phyloP scores from a whole-genome alignment of 2,797 vertebrate species.

The Pseudochirops cupreus region DNA sequence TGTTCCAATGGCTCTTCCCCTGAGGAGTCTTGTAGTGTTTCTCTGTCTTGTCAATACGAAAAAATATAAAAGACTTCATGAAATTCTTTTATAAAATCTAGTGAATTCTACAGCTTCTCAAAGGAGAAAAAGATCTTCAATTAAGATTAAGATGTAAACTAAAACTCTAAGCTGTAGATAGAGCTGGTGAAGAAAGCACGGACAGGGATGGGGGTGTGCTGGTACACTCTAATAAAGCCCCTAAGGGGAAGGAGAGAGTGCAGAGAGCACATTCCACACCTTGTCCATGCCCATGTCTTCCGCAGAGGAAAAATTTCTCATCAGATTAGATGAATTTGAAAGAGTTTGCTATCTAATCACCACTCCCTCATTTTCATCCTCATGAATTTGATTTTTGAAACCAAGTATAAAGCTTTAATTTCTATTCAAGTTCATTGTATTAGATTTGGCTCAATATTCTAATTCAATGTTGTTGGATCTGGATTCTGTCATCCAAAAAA shows the following conservation, averaged over 20 bases:
- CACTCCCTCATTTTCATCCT: background rate
- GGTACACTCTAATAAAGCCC: background rate
- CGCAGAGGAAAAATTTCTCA: background rate
- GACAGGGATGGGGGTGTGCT: background rate
- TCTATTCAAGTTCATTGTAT: background rate
- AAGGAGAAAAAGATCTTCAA: background rate
- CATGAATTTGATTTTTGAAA: background rate
- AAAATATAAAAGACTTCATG: background rate
- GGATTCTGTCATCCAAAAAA: background rate
- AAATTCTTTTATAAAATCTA: background rate
- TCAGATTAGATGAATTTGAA: background rate
- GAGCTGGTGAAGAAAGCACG: background rate
- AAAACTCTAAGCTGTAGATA: background rate
- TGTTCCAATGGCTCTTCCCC: background rate
- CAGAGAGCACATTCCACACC: background rate
- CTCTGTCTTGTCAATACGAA: background rate
- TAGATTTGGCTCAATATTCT: background rate
- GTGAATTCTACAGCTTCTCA: background rate
- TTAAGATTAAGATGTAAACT: background rate
- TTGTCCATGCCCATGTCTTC: background rate
- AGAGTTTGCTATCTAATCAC: background rate
- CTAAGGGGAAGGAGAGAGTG: background rate
- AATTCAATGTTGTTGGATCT: background rate
- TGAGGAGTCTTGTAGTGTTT: background rate
- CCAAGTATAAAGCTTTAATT: background rate